Base-by-base conservation (phyloP, 1,140 invertebrate species). In the Hermetia illucens region DNA sequence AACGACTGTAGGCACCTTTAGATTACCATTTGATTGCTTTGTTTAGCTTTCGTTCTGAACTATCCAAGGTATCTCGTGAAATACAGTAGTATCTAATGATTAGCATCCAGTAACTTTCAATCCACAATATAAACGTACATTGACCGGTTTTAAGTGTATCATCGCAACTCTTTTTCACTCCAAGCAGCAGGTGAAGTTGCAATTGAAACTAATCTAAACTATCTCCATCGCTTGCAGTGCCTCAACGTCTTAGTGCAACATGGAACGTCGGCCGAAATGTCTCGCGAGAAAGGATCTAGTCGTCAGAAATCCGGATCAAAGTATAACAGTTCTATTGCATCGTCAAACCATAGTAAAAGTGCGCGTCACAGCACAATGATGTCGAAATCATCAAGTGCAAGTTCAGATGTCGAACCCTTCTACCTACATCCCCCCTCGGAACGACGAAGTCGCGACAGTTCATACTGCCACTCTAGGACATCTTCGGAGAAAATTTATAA, bases 211-310 rank as follows among this genome's bases (percentile, higher is more conserved):
- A n/a, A n/a, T n/a, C n/a, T n/a, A n/a, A n/a, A n/a, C n/a, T n/a
- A n/a, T n/a, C n/a, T 43, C 40, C 41, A 40, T 40, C 43, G 31
- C 51, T 57, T 64, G 20, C 59, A 82, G 79, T 80, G 77, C 57
- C 58, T 88, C 30, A 81, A 79, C 48, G 65, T 83, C 15, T 52
- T 89, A 44, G 74, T 88, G 13, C 77, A 83, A 37, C 73, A 79
- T 49, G 77, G 76, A 9, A 81, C 79, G 10, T 69, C 72, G 34
- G 66, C 71, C 5, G 69, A 75, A 48, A 74, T 48, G 58, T 65
- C 34, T 38, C 51, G 30, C 38, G 48, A 51, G 43, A 44, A 32
- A 38, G 34, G n/a, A 45, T 27, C 27, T 16, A 13, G 5, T 45
- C 12, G 52, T 53, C 21, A 45, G 51, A 18, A 39, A 41, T 30